Evolutionary conservation across 2,113 vertebrate species (phyloP), one percentile per base, ranked within the genome.

Genomic region (Apus apus): DNA sequence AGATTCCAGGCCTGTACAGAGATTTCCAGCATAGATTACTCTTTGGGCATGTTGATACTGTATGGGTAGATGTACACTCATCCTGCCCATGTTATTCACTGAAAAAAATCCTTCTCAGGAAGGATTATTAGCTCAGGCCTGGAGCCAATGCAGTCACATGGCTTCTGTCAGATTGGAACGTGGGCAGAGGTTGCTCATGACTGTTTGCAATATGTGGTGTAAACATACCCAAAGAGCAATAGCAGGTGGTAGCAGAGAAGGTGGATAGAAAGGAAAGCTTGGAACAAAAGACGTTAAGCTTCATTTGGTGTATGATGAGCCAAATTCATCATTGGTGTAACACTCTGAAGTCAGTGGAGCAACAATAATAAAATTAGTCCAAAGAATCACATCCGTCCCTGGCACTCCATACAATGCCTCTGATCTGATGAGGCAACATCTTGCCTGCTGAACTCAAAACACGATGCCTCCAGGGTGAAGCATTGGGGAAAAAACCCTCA

Each of bases 221-320:
- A 96, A 95, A 97, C 93, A 96, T 75, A 94, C 80, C 74, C 94
- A 91, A 95, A 94, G 94, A 97, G 92, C 91, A 94, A 93, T 93
- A 96, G 92, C 95, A 96, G 92, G 94, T 95, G 93, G 94, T 96
- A 90, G 94, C 92, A 95, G 93, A 96, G 93, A 92, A 96, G 89
- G 93, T 94, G 45, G 80, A 78, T 85, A 54, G 90, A 95, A 95
- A 78, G 57, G 79, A 90, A 93, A 82, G 62, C 72, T 94, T 92
- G 86, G 90, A 93, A 96, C 92, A 96, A 96, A 95, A 96, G 94
- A 96, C 90, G 93, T 87, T 97, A 95, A 92, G 87, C 94, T 93
- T 95, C 93, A 78, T 90, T 96, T 96, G 88, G 76, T 6, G 9
- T 65, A 75, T 87, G 94, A 93, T 93, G 88, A 97, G 92, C 93